Evolutionary conservation across 2,888 invertebrate genomes (phyloP), one percentile per base, ranked within the genome.

Genomic region (Heliconius erato): DNA sequence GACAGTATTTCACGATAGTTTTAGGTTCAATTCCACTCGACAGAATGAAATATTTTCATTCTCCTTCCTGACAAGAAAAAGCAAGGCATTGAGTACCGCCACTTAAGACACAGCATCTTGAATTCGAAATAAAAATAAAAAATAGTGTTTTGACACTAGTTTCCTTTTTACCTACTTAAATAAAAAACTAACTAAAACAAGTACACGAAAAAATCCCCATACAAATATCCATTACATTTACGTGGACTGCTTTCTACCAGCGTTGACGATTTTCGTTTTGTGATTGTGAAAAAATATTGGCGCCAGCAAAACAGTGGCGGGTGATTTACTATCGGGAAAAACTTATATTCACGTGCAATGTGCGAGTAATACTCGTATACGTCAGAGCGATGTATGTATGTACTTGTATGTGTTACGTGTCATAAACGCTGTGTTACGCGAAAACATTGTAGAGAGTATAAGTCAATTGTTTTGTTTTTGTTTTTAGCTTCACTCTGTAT

Each of bases 221-320:
- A n/a, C n/a, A n/a, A 28, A 28, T 71, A 54, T 54, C 3, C 65
- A 63, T 28, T n/a, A 65, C 59, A 40, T 82, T 49, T 67, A 26
- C 54, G 28, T 78, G 83, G 59, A 65, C 77, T 32, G 0, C 6
- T 7, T 12, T 83, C 71, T 54, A 83, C 65, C 32, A 54, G n/a
- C 49, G 63, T 76, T 81, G 79, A 83, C 65, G 79, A 65, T 78
- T 79, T 77, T 84, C 79, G 82, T 77, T 84, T 77, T 83, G 79
- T 81, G 84, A 84, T 82, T 79, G 81, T 79, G 74, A 74, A 81
- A 82, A 84, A 85, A 85, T 85, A 84, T 85, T 85, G 82, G 84
- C 65, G 71, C 79, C 78, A 79, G 82, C 72, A 78, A 81, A 81
- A 85, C 81, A 82, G 82, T 72, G 79, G 81, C 65, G 67, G 68